A percentile compares a stretch with the other conserved stretches of the same genome.
phyloP scores from a whole-genome alignment of 2,797 vertebrate genomes.

The Vireo griseus region DNA sequence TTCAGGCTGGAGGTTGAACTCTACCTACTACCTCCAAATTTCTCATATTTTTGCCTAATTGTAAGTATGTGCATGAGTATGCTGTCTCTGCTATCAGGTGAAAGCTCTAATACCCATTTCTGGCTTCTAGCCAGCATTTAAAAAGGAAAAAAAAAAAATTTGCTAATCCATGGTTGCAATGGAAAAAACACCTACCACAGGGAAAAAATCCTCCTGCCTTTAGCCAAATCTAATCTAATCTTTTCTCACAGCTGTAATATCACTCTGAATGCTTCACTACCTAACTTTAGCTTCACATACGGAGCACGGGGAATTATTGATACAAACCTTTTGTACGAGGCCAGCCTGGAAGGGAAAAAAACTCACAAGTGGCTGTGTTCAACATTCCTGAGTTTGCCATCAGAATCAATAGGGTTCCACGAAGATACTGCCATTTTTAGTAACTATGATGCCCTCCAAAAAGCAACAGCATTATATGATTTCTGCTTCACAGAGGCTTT shows the following conservation, averaged over 20 bases:
- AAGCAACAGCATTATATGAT: not conserved
- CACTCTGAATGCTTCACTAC: conserved; percentile 4
- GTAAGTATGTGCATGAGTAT: not conserved
- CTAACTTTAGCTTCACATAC: not conserved
- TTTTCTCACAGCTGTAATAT: conserved; percentile 38
- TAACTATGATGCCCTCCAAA: not conserved
- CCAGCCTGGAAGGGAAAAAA: not conserved
- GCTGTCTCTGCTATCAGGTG: not conserved
- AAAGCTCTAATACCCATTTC: conserved; percentile 7
- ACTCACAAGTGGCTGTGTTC: not conserved
- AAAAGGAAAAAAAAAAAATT: not conserved
- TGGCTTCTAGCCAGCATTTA: conserved; percentile 34
- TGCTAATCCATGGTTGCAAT: conserved; percentile 41
- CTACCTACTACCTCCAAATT: not conserved
- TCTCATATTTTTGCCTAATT: not conserved
- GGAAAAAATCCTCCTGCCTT: conserved; percentile 44
- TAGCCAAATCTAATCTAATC: conserved; percentile 49
- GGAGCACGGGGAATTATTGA: conserved; percentile 5
- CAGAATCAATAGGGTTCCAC: conserved; percentile 6
- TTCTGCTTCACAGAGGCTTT: conserved; percentile 54
- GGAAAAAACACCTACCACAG: conserved; percentile 45
- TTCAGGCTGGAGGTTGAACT: not conserved
- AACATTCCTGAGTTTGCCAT: not conserved
- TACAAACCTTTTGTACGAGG: not conserved
- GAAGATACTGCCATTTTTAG: conserved; percentile 31